A percentile compares a stretch with the other conserved stretches of the same genome.
These are phyloP conservation scores for Ursus arctos DNA, from an alignment of 2,113 vertebrate species.

Conservation along the genomic window DNA sequence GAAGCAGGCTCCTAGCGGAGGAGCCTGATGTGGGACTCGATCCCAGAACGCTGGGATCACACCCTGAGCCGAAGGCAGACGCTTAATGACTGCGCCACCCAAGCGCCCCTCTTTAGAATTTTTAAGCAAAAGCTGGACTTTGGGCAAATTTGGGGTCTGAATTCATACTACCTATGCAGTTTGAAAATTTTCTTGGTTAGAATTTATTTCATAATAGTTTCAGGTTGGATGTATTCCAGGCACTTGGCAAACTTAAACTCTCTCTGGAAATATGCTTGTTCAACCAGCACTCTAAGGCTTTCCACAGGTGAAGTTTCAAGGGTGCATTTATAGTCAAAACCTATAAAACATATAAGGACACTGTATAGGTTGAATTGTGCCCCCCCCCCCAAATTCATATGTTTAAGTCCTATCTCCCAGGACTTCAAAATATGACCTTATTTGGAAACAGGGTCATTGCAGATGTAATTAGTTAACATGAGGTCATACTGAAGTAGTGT, in stretches of 20 bases:
- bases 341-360: neutral
- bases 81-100: no score
- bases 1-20: no score
- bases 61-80: no score
- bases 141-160: neutral
- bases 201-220: constrained; percentile 33
- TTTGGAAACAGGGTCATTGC: neutral
- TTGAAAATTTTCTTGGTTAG: neutral
- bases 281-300: neutral
- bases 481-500: neutral
- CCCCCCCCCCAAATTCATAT: neutral
- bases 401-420: neutral
- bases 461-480: neutral
- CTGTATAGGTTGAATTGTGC: neutral
- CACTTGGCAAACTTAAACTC: constrained; percentile 14
- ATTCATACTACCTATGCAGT: neutral
- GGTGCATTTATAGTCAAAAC: neutral
- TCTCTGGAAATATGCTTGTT: neutral
- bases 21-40: no score
- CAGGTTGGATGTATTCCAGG: neutral
- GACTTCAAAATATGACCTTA: neutral
- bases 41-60: no score
- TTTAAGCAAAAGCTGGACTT: neutral
- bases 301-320: constrained; percentile 1
- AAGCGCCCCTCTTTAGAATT: neutral